phyloP scores from a whole-genome alignment of 1,140 invertebrate genomes.

The Saccostrea cuccullata region DNA sequence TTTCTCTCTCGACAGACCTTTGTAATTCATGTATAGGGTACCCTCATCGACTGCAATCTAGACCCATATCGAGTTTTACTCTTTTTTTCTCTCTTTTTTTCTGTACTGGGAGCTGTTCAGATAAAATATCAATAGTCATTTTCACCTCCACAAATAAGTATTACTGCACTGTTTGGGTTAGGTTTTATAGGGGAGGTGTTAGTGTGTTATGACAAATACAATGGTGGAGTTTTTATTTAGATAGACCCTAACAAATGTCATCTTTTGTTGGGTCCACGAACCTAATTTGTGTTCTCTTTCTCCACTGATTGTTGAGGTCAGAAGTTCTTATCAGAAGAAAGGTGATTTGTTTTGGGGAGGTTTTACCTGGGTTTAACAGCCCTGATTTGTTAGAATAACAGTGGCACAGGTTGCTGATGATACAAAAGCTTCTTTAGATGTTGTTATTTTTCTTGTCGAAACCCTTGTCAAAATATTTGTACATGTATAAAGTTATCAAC shows the following conservation, averaged over 20 bases:
- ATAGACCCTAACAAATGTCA: slow-evolving; percentile 22
- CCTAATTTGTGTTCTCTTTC: background rate
- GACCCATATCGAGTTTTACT: slow-evolving; percentile 15
- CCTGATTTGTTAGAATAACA: background rate
- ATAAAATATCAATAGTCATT: background rate
- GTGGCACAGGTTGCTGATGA: slow-evolving; percentile 7
- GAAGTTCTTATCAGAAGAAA: slow-evolving; percentile 13
- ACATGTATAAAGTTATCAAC: background rate
- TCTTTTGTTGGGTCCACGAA: background rate
- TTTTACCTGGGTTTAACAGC: slow-evolving; percentile 5
- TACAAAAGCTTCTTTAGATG: slow-evolving; percentile 2
- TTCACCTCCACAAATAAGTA: background rate
- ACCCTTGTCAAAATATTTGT: slow-evolving; percentile 9
- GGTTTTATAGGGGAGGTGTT: slow-evolving; percentile 13
- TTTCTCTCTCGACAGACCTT: background rate
- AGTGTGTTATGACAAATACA: slow-evolving; percentile 1
- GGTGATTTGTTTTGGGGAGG: slow-evolving; percentile 18
- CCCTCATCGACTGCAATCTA: background rate
- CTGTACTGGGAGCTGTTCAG: background rate
- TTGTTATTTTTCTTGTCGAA: background rate
- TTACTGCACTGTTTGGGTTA: background rate
- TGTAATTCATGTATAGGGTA: background rate
- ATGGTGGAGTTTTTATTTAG: background rate
- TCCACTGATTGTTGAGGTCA: slow-evolving; percentile 7
- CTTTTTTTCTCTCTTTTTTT: background rate